Conservation (phyloP, 2,888 invertebrate genomes). For the Galeruca laticollis region DNA sequence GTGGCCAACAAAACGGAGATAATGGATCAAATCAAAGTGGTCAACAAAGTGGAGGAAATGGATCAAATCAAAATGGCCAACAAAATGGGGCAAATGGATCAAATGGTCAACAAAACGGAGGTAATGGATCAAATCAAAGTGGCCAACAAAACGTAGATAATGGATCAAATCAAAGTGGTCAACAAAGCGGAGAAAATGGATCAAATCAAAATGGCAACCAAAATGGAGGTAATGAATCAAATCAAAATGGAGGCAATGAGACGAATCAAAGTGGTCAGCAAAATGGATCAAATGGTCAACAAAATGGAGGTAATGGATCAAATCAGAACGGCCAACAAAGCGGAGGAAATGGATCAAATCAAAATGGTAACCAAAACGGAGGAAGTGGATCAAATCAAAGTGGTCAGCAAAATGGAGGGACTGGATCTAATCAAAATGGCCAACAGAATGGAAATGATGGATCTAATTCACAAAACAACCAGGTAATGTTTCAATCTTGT, state of each 20-base stretch:
- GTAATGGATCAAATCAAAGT: not conserved
- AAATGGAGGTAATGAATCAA: constrained; percentile 11
- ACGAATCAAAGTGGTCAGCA: constrained; percentile 23
- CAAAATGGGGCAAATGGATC: not conserved
- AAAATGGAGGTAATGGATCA: constrained; percentile 34
- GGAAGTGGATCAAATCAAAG: constrained; percentile 20
- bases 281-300: constrained; percentile 29
- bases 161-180: constrained; percentile 27
- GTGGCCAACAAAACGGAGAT: constrained; percentile 19
- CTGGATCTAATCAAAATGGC: constrained; percentile 46
- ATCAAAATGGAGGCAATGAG: constrained; percentile 26
- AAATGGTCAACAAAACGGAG: not conserved
- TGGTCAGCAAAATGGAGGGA: constrained; percentile 23
- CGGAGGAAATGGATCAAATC: not conserved
- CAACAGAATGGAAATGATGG: constrained; percentile 10
- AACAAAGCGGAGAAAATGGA: constrained; percentile 40
- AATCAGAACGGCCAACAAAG: constrained; percentile 27
- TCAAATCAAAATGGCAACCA: constrained; percentile 50
- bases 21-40: constrained; percentile 16
- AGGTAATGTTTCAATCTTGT: constrained; percentile 26
- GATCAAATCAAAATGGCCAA: constrained; percentile 22
- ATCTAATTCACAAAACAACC: constrained; percentile 25
- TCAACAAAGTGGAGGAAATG: constrained; percentile 22
- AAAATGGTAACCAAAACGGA: constrained; percentile 25
- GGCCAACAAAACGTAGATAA: not conserved